phyloP scores from a whole-genome alignment of 2,113 vertebrate species.

The Chiloscyllium plagiosum region DNA sequence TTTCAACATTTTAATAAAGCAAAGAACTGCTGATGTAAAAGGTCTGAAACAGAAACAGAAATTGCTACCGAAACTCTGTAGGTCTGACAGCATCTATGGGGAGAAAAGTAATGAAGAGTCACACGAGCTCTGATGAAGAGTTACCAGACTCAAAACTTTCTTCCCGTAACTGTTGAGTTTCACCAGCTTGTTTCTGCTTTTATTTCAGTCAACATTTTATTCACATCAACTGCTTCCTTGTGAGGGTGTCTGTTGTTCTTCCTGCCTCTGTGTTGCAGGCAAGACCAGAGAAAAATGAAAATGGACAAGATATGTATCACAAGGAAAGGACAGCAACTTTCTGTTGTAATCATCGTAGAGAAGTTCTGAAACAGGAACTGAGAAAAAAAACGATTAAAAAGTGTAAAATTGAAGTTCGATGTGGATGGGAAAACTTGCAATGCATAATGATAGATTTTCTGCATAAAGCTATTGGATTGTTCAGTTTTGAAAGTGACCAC shows the following conservation, averaged over 20 bases:
- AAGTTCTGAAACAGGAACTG: neutral
- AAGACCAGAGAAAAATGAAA: neutral
- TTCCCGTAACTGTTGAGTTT: too few species aligned
- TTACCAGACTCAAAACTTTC: too few species aligned
- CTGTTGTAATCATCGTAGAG: neutral
- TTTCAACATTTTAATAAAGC: neutral
- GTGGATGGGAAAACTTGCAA: neutral
- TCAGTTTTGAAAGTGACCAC: neutral
- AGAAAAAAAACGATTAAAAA: neutral
- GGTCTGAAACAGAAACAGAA: too few species aligned
- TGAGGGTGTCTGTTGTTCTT: neutral
- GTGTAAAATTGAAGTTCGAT: neutral
- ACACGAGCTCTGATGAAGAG: too few species aligned
- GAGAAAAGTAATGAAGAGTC: too few species aligned
- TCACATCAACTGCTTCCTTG: neutral
- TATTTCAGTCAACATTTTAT: neutral
- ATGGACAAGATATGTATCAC: neutral
- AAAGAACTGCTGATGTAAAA: too few species aligned
- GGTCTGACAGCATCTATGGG: too few species aligned
- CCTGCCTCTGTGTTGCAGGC: neutral
- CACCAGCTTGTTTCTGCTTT: too few species aligned
- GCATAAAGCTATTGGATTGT: neutral
- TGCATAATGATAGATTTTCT: neutral
- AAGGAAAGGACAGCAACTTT: neutral
- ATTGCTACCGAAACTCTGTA: too few species aligned